Evolutionary conservation across 2,113 vertebrate species (phyloP).

Genomic region (Pteruthius melanotis): DNA sequence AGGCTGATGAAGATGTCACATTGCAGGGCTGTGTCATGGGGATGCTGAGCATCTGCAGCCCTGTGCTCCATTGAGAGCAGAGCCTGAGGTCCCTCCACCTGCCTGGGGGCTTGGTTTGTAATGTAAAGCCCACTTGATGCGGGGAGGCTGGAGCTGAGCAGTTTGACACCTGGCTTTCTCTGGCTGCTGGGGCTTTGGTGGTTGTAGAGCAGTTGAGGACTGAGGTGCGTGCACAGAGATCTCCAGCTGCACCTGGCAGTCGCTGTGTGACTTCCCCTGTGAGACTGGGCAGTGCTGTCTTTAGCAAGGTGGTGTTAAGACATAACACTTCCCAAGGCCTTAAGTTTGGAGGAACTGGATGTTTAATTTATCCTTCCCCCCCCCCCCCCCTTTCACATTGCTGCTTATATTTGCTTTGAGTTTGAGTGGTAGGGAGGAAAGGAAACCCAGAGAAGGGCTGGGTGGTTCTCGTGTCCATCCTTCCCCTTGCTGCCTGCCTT

Average conservation of each 20-base stretch:
- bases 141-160: background rate
- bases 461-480: background rate
- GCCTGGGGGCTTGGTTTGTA: accelerated
- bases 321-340: background rate
- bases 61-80: background rate
- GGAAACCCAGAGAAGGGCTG: background rate
- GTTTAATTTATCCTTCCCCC: background rate
- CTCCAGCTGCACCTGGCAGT: background rate
- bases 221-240: background rate
- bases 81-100: background rate
- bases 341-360: background rate
- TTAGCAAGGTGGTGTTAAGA: background rate
- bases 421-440: background rate
- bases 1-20: accelerated
- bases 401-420: background rate
- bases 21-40: background rate
- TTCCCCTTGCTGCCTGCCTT: background rate
- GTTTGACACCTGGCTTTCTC: background rate
- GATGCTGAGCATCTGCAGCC: background rate
- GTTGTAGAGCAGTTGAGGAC: background rate
- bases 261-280: background rate
- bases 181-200: background rate
- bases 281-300: background rate
- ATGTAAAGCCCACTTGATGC: background rate
- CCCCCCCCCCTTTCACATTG: background rate